phyloP scores from a whole-genome alignment of 2,888 invertebrate genomes.

The Andrena marginata region DNA sequence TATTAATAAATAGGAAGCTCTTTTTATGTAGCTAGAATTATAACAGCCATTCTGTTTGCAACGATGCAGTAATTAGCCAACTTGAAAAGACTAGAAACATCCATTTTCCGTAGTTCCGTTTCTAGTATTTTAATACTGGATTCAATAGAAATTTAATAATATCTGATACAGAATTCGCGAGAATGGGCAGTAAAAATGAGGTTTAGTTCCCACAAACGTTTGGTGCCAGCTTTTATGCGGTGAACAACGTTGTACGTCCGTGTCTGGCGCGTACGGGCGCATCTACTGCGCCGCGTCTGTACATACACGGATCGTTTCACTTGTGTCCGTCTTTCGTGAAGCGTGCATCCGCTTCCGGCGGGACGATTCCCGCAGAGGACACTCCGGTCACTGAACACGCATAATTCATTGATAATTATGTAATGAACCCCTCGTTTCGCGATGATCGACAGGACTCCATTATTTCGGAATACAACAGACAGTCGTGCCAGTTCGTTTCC shows the following conservation, averaged over 20 bases:
- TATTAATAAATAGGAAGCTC: background rate
- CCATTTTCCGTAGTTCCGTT: too few relatives aligned
- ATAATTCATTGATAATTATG: constrained; percentile 74
- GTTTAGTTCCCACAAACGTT: background rate
- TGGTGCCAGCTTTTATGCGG: background rate
- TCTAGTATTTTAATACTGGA: too few relatives aligned
- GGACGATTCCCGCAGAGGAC: constrained; percentile 73
- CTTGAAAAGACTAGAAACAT: background rate
- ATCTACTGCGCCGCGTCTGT: constrained; percentile 23
- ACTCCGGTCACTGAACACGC: constrained; percentile 79
- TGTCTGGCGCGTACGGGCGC: constrained; percentile 19
- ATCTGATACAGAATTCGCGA: too few relatives aligned
- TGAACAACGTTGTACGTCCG: background rate
- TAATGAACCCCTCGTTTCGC: constrained; percentile 63
- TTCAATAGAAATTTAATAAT: too few relatives aligned
- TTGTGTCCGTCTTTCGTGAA: constrained; percentile 78
- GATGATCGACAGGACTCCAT: constrained; percentile 22
- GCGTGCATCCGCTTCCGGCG: constrained; percentile 84
- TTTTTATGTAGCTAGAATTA: too few relatives aligned
- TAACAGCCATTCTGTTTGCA: background rate
- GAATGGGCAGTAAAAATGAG: background rate
- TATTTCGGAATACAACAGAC: constrained; percentile 35
- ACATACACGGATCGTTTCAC: constrained; percentile 35
- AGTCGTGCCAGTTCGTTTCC: background rate
- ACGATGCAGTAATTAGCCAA: background rate